Evolutionary conservation across 2,113 vertebrate species (phyloP).

Genomic region (Zosterops japonicus): DNA sequence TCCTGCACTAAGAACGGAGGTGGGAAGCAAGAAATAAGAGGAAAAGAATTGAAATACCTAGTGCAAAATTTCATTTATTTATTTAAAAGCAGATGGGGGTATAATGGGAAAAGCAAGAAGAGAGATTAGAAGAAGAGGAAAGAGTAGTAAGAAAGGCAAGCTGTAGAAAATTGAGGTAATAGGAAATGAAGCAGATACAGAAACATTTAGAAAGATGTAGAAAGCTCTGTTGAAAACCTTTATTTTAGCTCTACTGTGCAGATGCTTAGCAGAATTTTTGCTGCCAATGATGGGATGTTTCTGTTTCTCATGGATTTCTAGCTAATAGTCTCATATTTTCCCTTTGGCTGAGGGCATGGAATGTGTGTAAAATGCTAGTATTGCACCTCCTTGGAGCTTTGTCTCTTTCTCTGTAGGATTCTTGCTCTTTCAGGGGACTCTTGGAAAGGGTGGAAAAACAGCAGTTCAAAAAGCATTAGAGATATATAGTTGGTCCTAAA

Average conservation of each 20-base stretch:
- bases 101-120: not conserved
- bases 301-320: not conserved
- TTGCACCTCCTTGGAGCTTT: not conserved
- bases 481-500: not conserved
- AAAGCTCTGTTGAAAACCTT: not conserved
- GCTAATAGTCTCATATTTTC: not conserved
- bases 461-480: conserved; percentile 1
- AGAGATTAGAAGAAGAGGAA: not conserved
- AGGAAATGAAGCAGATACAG: not conserved
- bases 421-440: not conserved
- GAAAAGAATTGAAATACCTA: not conserved
- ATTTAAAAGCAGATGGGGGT: not conserved
- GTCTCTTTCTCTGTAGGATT: not conserved
- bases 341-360: not conserved
- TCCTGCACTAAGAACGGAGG: not conserved
- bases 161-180: not conserved
- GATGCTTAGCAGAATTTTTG: not conserved
- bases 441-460: not conserved
- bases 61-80: not conserved
- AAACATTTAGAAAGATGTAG: not conserved
- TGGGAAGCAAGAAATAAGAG: not conserved
- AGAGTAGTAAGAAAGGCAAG: not conserved
- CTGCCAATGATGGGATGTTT: not conserved
- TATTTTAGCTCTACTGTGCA: not conserved
- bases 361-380: not conserved